phyloP scores from a whole-genome alignment of 2,113 vertebrate species.

The Perca flavescens region DNA sequence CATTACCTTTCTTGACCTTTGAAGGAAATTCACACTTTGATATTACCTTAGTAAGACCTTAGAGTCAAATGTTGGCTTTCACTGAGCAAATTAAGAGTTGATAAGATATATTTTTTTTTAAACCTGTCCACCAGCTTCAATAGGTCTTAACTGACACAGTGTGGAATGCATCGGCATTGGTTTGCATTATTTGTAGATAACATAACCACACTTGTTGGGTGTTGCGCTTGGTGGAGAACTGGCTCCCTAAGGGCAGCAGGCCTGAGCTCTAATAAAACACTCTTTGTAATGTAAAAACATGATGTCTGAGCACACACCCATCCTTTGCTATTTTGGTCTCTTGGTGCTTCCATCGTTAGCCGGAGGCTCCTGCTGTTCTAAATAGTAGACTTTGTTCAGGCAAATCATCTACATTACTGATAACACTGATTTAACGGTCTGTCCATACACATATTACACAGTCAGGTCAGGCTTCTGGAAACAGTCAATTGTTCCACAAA shows the following conservation, averaged over 20 bases:
- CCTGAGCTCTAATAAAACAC: background rate
- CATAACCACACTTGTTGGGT: conserved; percentile 3
- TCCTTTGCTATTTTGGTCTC: background rate
- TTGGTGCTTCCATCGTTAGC: background rate
- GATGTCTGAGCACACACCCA: conserved; percentile 10
- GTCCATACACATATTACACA: background rate
- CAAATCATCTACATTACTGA: background rate
- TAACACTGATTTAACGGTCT: background rate
- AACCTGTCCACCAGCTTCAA: conserved; percentile 14
- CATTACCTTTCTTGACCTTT: background rate
- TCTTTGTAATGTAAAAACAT: background rate
- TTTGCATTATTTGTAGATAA: background rate
- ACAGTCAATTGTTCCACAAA: background rate
- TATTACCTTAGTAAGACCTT: background rate
- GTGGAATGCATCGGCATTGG: background rate
- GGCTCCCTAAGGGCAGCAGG: background rate
- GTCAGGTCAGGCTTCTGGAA: background rate
- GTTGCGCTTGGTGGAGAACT: conserved; percentile 2
- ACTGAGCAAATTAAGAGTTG: background rate
- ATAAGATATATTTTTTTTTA: background rate
- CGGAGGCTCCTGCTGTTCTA: background rate
- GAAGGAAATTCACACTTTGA: background rate
- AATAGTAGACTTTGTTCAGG: background rate
- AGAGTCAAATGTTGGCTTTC: background rate
- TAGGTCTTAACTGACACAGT: background rate